phyloP scores from a whole-genome alignment of 2,888 invertebrate genomes.

The Branchellion lobata region DNA sequence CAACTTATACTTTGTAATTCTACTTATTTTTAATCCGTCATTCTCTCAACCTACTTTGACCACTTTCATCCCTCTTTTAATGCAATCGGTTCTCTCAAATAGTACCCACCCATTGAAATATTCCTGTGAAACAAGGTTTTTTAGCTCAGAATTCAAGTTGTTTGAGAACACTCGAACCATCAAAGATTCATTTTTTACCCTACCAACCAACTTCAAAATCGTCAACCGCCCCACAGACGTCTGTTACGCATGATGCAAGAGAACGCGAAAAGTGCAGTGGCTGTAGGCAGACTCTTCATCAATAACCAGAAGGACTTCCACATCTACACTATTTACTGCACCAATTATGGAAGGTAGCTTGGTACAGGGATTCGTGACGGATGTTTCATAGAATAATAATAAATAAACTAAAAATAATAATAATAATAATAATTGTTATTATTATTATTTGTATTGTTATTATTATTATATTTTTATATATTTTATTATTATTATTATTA shows the following conservation, averaged over 20 bases:
- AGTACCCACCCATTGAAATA: no score
- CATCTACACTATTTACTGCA: constrained; percentile 47
- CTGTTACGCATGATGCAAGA: background rate
- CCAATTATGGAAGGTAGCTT: constrained; percentile 45
- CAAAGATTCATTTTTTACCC: no score
- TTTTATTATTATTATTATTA: background rate
- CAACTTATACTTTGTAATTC: no score
- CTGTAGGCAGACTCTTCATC: constrained; percentile 39
- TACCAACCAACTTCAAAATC: constrained; percentile 4
- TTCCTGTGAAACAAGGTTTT: no score
- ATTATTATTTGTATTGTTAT: background rate
- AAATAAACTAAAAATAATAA: background rate
- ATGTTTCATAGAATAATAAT: background rate
- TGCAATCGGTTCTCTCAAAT: no score
- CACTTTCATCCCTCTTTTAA: no score
- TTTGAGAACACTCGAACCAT: no score
- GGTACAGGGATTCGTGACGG: no score
- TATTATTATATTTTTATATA: background rate
- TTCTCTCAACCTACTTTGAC: no score
- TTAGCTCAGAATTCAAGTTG: no score
- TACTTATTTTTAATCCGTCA: no score
- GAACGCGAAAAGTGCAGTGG: constrained; percentile 16
- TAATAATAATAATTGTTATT: background rate
- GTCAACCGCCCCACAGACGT: background rate
- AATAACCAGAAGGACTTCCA: constrained; percentile 36